phyloP scores from a whole-genome alignment of 2,113 vertebrate genomes.

The Phalacrocorax brasilianus region DNA sequence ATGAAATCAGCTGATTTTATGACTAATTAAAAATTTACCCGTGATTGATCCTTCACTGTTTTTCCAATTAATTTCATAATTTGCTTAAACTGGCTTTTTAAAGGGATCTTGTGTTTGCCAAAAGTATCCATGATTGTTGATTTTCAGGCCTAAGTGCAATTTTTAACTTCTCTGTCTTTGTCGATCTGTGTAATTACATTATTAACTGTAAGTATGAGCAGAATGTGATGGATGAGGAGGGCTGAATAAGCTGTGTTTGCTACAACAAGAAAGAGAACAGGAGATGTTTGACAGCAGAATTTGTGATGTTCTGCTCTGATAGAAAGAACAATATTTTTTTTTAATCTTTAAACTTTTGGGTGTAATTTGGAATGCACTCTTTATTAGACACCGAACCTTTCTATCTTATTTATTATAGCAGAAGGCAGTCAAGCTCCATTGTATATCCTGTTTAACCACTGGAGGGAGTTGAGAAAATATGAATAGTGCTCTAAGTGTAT shows the following conservation, averaged over 20 bases:
- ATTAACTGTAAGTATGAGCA: neutral
- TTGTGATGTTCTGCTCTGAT: neutral
- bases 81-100: neutral
- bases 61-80: neutral
- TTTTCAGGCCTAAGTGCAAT: neutral
- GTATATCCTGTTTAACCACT: conserved; percentile 28
- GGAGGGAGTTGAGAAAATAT: conserved; percentile 43
- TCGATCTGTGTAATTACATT: neutral
- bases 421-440: neutral
- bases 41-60: neutral
- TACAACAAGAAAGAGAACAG: neutral
- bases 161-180: neutral
- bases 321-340: neutral
- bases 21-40: neutral
- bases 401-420: neutral
- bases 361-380: neutral
- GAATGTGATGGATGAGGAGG: neutral
- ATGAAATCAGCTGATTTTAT: neutral
- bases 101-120: neutral
- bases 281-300: neutral
- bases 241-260: neutral
- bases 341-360: neutral
- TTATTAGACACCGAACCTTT: neutral
- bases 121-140: neutral
- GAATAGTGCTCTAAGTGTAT: neutral